Percentiles rank a stretch among this genome's conserved stretches.
phyloP scores from a whole-genome alignment of 92 coral and sea anemone species.

The Zoanthus sansibaricus region DNA sequence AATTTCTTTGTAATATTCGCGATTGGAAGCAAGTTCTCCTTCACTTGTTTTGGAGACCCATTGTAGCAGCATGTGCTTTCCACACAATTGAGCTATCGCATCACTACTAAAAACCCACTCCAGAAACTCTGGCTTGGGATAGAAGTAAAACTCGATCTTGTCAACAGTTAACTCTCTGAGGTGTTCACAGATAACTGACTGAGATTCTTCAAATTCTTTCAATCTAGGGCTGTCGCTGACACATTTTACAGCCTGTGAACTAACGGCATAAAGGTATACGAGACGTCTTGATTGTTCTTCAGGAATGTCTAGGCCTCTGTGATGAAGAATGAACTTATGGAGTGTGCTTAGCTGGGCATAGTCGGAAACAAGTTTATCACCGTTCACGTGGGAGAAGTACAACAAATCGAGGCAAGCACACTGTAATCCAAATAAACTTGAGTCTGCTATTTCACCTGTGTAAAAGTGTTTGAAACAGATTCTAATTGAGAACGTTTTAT shows the following conservation, averaged over 20 bases:
- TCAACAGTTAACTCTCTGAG: conserved; percentile 58
- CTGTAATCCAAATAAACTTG: conserved; percentile 74
- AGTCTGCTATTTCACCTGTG: conserved; percentile 66
- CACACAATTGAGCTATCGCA: conserved; percentile 57
- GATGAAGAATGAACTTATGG: conserved; percentile 67
- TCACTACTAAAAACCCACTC: conserved; percentile 77
- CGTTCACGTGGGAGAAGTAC: conserved; percentile 66
- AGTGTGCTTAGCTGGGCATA: conserved; percentile 63
- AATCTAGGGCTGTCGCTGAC: conserved; percentile 5
- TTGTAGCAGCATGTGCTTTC: conserved; percentile 57
- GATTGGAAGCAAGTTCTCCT: background rate
- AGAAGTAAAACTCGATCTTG: conserved; percentile 56
- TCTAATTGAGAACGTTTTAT: too few species aligned
- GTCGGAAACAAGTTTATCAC: conserved; percentile 70
- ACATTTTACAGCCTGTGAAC: conserved; percentile 37
- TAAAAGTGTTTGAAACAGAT: background rate
- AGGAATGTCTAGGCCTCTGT: conserved; percentile 69
- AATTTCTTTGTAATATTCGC: conserved; percentile 9
- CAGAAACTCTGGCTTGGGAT: conserved; percentile 62
- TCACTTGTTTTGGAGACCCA: conserved; percentile 23
- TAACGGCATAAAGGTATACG: conserved; percentile 65
- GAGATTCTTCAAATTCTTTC: conserved; percentile 58
- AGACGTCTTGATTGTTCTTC: conserved; percentile 55
- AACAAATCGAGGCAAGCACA: conserved; percentile 78
- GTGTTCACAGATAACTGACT: conserved; percentile 49